These are phyloP conservation scores for Arizona elegans DNA, from an alignment of 2,113 vertebrate genomes.

Conservation along the genomic window DNA sequence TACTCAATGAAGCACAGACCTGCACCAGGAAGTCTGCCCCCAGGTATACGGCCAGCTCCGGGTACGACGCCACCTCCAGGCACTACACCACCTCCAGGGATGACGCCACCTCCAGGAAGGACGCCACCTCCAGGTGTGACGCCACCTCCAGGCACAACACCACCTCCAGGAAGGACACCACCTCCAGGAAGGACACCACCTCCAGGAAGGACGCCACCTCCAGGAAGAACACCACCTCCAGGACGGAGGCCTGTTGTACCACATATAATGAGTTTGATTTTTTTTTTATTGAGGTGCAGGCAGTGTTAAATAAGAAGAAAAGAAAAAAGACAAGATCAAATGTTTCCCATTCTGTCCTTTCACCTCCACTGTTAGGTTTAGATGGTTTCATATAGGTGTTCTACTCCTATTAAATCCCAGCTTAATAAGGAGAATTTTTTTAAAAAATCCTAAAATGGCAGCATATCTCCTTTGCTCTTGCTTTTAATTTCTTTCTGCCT, in stretches of 20 bases:
- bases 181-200: not conserved
- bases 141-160: not conserved
- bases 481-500: not conserved
- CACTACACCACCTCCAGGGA: constrained; percentile 52
- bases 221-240: not conserved
- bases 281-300: not conserved
- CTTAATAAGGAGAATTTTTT: too few species aligned
- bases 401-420: not conserved
- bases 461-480: too few species aligned
- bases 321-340: not conserved
- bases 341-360: not conserved
- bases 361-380: not conserved
- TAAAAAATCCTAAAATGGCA: not conserved
- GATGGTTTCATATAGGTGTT: not conserved
- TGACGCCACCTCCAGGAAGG: constrained; percentile 48
- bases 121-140: constrained; percentile 50
- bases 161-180: constrained; percentile 37
- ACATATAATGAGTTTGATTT: rapidly evolving
- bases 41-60: constrained; percentile 19
- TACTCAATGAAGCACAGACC: constrained; percentile 9
- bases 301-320: not conserved
- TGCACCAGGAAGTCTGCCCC: constrained; percentile 44
- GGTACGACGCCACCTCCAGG: constrained; percentile 47
- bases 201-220: constrained; percentile 29
- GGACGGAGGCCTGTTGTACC: not conserved